Conservation (phyloP, 2,888 invertebrate species). For the Cremastinae sp. region DNA sequence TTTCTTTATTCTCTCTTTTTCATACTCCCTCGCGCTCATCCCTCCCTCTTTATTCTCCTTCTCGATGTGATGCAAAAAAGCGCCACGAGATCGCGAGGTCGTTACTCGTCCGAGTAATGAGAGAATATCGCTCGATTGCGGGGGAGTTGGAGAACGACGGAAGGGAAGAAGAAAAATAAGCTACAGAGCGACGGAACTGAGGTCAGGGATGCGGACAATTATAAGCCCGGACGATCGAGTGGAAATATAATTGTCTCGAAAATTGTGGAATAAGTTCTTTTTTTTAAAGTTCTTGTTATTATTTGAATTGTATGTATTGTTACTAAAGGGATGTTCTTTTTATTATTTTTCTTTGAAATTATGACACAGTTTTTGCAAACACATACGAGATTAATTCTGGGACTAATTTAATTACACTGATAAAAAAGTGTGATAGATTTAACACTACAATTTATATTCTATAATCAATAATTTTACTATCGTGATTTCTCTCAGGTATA, state of each 20-base stretch:
- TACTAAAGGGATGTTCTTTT: constrained; percentile 22
- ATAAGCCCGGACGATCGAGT: constrained; percentile 17
- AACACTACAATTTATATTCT: too few relatives aligned
- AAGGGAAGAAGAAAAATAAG: constrained; percentile 32
- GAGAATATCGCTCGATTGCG: constrained; percentile 66
- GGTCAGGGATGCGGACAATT: background rate
- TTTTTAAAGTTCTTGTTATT: constrained; percentile 63
- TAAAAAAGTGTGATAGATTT: too few relatives aligned
- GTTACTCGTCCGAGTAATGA: constrained; percentile 71
- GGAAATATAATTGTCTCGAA: constrained; percentile 39
- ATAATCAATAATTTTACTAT: too few relatives aligned
- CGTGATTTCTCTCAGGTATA: too few relatives aligned
- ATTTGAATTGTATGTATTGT: constrained; percentile 1
- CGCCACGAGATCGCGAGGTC: constrained; percentile 68
- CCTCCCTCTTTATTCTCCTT: constrained; percentile 7
- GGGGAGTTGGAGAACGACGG: constrained; percentile 28
- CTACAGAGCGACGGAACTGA: constrained; percentile 45
- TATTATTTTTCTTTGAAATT: background rate
- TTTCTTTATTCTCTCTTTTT: constrained; percentile 12
- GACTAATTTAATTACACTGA: too few relatives aligned
- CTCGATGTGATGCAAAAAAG: constrained; percentile 67
- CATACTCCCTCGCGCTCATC: constrained; percentile 12
- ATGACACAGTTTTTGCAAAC: too few relatives aligned
- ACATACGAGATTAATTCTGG: too few relatives aligned
- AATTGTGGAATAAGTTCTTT: constrained; percentile 28